phyloP scores from a whole-genome alignment of 2,113 vertebrate genomes.

The Solenodon paradoxus region DNA sequence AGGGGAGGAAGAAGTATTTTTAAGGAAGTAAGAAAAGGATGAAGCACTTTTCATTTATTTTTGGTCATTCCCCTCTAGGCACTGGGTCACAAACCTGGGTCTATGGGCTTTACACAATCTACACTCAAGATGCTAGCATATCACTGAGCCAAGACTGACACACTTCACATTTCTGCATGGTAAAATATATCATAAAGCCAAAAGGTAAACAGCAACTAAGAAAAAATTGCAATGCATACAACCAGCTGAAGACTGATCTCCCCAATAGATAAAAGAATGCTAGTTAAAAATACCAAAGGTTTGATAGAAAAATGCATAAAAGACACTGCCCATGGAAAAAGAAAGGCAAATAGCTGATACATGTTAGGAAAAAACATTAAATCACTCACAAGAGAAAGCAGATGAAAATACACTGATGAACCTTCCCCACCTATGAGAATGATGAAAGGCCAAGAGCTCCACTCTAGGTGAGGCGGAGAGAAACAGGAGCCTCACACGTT shows the following conservation, averaged over 20 bases:
- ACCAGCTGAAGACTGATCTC: not conserved
- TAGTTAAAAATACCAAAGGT: constrained; percentile 19
- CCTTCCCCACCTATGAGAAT: not conserved
- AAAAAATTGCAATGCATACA: not conserved
- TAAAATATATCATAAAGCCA: not conserved
- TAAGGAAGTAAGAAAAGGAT: too few species aligned
- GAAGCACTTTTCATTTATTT: too few species aligned
- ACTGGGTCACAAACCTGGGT: too few species aligned
- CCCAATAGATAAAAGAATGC: not conserved
- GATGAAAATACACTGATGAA: not conserved
- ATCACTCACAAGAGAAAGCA: not conserved
- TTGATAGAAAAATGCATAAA: not conserved
- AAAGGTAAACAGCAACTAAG: not conserved
- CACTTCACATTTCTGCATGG: not conserved
- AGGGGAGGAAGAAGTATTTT: too few species aligned
- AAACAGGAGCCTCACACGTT: not conserved
- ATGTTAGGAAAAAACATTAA: not conserved
- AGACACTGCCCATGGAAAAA: not conserved
- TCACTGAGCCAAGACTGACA: too few species aligned
- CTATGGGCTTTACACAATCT: too few species aligned
- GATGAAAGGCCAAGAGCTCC: not conserved
- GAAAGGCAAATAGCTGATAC: not conserved
- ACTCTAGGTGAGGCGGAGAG: not conserved
- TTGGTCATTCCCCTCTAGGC: too few species aligned
- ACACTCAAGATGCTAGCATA: too few species aligned